Conservation (phyloP, 2,888 invertebrate species). For the Hydraecia micacea region DNA sequence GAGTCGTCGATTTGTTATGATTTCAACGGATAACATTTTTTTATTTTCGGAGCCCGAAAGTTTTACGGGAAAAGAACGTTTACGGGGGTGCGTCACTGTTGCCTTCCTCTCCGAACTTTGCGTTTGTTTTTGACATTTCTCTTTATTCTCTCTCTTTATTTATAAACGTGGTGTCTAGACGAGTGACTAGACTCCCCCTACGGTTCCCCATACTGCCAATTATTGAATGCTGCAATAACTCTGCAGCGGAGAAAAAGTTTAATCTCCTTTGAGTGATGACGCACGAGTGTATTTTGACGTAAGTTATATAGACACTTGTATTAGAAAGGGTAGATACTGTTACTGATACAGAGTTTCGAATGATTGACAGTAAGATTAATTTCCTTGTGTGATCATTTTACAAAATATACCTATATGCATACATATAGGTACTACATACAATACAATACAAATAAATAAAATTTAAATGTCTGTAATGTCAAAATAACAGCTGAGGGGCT, state of each 20-base stretch:
- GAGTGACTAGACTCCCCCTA: conserved; percentile 67
- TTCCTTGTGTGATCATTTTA: too few species aligned
- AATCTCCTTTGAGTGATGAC: conserved; percentile 83
- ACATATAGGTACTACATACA: too few species aligned
- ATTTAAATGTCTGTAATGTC: too few species aligned
- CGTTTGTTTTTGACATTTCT: conserved; percentile 54
- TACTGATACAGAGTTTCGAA: background rate
- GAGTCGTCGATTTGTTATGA: conserved; percentile 52
- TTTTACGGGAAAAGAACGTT: conserved; percentile 62
- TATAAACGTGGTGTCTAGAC: conserved; percentile 68
- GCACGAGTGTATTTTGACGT: conserved; percentile 73
- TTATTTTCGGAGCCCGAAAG: conserved; percentile 50
- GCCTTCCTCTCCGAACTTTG: conserved; percentile 41
- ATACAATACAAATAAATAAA: too few species aligned
- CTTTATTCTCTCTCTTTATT: conserved; percentile 53
- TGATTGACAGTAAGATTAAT: background rate
- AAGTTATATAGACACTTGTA: conserved; percentile 53
- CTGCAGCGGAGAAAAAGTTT: conserved; percentile 76
- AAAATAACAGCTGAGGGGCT: too few species aligned
- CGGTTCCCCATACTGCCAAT: conserved; percentile 70
- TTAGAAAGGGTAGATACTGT: conserved; percentile 48
- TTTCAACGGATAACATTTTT: conserved; percentile 44
- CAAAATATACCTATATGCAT: too few species aligned
- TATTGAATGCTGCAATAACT: conserved; percentile 74
- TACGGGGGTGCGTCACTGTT: conserved; percentile 57